phyloP scores from a whole-genome alignment of 1,140 invertebrate species.

The Bombus picipes region DNA sequence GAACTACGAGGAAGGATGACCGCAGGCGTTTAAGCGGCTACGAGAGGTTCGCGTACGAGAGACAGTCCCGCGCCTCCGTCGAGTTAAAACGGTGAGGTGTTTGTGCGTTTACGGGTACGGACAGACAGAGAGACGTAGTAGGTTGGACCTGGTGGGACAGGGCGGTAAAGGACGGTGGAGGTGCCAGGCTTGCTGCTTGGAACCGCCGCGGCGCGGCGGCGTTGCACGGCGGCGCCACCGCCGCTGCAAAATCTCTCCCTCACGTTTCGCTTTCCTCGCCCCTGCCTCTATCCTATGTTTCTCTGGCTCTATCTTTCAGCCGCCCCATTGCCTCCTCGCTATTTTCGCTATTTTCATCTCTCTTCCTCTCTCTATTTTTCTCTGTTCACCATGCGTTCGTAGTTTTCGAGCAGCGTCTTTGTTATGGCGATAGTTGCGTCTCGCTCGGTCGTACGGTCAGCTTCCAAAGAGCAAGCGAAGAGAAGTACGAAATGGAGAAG shows the following conservation, averaged over 20 bases:
- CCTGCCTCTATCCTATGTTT: background rate
- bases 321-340: background rate
- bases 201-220: conserved; percentile 69
- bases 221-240: conserved; percentile 72
- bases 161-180: conserved; percentile 59
- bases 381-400: background rate
- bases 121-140: conserved; percentile 44
- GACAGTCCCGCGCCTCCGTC: conserved; percentile 13
- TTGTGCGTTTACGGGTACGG: conserved; percentile 32
- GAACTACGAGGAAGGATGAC: conserved; percentile 1
- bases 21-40: conserved; percentile 48
- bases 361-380: background rate
- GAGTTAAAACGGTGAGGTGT: conserved; percentile 16
- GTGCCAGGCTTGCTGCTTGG: conserved; percentile 48
- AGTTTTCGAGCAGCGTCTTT: background rate
- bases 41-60: conserved; percentile 16
- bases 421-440: background rate
- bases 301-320: background rate
- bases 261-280: conserved; percentile 8
- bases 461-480: background rate
- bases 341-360: background rate
- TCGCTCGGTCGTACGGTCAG: conserved; percentile 3
- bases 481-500: background rate
- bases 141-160: conserved; percentile 51
- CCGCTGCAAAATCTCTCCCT: conserved; percentile 48